Conservation (phyloP, 2,113 vertebrate species). For the Caloenas nicobarica region DNA sequence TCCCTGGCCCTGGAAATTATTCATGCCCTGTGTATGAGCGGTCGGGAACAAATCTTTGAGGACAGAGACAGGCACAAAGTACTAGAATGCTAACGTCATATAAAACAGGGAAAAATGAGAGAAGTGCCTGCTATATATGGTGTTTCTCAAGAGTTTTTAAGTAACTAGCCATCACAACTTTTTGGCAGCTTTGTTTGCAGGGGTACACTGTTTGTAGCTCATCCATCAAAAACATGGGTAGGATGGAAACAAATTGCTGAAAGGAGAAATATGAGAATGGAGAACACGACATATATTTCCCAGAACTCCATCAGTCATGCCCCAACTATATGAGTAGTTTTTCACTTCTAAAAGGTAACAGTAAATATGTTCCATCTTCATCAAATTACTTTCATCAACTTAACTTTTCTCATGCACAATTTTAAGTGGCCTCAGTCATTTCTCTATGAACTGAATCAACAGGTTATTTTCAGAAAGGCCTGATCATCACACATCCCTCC, state of each 20-base stretch:
- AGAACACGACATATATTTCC: background rate
- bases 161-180: background rate
- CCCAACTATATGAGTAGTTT: background rate
- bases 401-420: background rate
- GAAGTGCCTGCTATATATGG: background rate
- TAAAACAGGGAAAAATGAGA: background rate
- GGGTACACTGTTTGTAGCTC: background rate
- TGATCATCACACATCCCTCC: background rate
- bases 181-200: background rate
- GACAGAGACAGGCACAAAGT: background rate
- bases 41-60: background rate
- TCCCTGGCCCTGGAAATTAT: background rate
- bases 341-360: background rate
- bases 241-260: background rate
- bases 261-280: background rate
- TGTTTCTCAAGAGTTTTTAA: background rate
- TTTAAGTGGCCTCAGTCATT: background rate
- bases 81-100: rapidly evolving
- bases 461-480: background rate
- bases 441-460: background rate
- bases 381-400: background rate
- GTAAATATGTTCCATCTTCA: background rate
- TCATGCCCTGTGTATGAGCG: background rate
- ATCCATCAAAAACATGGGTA: background rate
- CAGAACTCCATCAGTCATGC: background rate